Percentiles rank a stretch among this genome's conserved stretches.
These are phyloP conservation scores for Pseudochromis fuscus DNA, from an alignment of 2,797 vertebrate species.

Conservation along the genomic window DNA sequence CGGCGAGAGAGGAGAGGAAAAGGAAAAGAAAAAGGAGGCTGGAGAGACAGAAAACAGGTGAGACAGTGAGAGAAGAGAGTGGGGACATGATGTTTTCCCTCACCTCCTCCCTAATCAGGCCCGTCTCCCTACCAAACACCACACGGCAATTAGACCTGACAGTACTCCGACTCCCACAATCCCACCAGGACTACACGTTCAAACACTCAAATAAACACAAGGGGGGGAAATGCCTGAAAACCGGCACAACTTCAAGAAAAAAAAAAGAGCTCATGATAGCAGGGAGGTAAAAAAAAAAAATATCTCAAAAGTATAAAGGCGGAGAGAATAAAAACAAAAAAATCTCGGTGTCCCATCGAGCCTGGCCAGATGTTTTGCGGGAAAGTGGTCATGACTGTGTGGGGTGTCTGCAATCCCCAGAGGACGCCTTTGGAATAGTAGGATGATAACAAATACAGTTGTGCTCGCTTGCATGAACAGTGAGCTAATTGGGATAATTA, in stretches of 20 bases:
- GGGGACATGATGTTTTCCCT: constrained; percentile 90
- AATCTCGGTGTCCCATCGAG: constrained; percentile 27
- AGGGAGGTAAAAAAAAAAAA: constrained; percentile 43
- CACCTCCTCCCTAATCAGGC: constrained; percentile 94
- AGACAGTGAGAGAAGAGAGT: constrained; percentile 67
- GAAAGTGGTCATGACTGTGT: constrained; percentile 58
- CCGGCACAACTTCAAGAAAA: constrained; percentile 59
- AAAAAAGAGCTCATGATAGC: constrained; percentile 48
- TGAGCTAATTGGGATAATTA: constrained; percentile 82
- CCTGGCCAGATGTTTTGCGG: constrained; percentile 69
- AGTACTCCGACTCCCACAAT: constrained; percentile 87
- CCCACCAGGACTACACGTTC: constrained; percentile 80
- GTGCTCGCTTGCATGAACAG: constrained; percentile 68
- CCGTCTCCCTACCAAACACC: constrained; percentile 91
- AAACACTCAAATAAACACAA: constrained; percentile 75
- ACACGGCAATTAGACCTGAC: constrained; percentile 94
- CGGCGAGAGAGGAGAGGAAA: constrained; percentile 17
- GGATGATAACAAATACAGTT: constrained; percentile 56
- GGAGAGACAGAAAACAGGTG: constrained; percentile 65
- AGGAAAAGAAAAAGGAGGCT: background rate
- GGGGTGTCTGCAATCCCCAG: constrained; percentile 59
- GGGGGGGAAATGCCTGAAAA: constrained; percentile 58
- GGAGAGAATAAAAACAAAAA: constrained; percentile 18
- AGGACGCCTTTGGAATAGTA: constrained; percentile 57
- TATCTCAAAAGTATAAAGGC: constrained; percentile 49